Conservation (phyloP, 2,113 vertebrate genomes). For the Lanius collurio region DNA sequence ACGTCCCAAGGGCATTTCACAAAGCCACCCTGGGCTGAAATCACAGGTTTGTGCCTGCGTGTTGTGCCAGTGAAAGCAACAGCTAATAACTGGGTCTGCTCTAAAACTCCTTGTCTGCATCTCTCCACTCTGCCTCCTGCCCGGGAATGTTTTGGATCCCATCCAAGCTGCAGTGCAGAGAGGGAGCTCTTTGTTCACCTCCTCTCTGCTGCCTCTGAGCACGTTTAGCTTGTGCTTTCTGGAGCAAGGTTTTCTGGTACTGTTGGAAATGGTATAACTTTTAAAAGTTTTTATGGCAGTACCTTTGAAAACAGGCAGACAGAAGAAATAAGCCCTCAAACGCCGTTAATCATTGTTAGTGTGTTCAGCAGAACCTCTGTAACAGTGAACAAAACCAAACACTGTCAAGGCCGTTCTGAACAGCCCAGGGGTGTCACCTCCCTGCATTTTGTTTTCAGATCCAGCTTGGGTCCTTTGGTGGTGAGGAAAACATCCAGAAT, state of each 20-base stretch:
- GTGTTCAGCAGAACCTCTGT: background rate
- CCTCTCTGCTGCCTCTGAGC: background rate
- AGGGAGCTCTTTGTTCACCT: constrained; percentile 41
- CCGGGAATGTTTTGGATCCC: background rate
- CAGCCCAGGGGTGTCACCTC: background rate
- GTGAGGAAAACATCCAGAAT: background rate
- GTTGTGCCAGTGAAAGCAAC: background rate
- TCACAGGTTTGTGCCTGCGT: background rate
- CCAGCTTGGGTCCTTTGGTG: background rate
- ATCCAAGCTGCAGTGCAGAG: constrained; percentile 59
- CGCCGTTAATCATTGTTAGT: background rate
- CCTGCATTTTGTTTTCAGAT: background rate
- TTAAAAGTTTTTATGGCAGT: background rate
- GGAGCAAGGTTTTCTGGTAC: background rate
- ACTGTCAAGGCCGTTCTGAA: background rate
- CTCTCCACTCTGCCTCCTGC: background rate
- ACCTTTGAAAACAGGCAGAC: background rate
- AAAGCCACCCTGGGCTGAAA: background rate
- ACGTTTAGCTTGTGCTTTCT: background rate
- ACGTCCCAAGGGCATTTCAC: background rate
- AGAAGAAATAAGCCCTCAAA: background rate
- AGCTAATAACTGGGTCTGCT: background rate
- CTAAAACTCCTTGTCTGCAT: constrained; percentile 22
- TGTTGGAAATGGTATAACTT: background rate
- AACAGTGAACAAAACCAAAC: background rate